Evolutionary conservation across 2,888 invertebrate genomes (phyloP), one percentile per base, ranked within the genome.

Genomic region (Liodrosophila aerea): DNA sequence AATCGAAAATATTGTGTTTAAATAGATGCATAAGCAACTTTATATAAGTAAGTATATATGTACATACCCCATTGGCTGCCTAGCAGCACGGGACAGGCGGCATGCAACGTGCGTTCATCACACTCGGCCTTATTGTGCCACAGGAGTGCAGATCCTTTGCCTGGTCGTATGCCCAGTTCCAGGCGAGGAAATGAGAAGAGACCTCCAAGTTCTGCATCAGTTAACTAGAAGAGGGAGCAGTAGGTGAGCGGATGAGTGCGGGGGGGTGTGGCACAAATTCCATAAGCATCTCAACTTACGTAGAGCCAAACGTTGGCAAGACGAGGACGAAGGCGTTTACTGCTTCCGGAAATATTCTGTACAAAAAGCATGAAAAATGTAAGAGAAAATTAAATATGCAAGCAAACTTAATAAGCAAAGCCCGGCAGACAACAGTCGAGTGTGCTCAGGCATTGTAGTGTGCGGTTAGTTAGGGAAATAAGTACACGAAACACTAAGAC

Each of bases 61-160:
- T 12, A 34, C 49, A 31, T 53, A 73, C 71, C 53, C 64, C 67
- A 71, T 3, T 54, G 71, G 2, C 36, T 51, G 41, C 76, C 76
- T 33, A 64, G 59, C 1, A 75, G 50, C 8, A 52, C 44, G 0
- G 76, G 76, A n/a, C 76, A 73, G 29, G 59, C 62, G 18, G 57
- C 68, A 47, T 60, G 73, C 36, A 60, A 11, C 12, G 45, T 29
- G 1, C 60, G 57, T 4, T 11, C 7, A 46, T 75, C 70, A 44
- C 63, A 63, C 0, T 59, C 41, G 7, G 40, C 59, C 0, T 30
- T 36, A 9, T 18, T 51, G 51, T 65, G 56, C 47, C 64, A 65
- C 13, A 76, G 29, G 15, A 76, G 37, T 1, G 68, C 74, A 1
- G 53, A 12, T 16, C 71, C 68, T 2, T 16, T 34, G 7, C 3